These are phyloP conservation scores for Gadopsis bispinosus DNA, from an alignment of 2,797 vertebrate species.

Conservation along the genomic window DNA sequence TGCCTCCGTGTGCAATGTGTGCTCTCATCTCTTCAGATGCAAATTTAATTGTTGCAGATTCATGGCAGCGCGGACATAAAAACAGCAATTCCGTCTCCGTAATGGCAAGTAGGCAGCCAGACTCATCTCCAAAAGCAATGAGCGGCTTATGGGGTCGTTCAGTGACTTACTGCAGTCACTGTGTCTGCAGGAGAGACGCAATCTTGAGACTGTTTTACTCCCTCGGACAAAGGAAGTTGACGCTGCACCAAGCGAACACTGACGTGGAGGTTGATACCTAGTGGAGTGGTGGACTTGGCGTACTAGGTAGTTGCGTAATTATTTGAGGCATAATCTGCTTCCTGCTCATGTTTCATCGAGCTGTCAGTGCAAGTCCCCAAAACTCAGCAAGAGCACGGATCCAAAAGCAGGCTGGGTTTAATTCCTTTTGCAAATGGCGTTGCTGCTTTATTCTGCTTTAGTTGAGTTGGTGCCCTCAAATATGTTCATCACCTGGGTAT, in stretches of 20 bases:
- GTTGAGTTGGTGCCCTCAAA: conserved; percentile 8
- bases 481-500: conserved; percentile 10
- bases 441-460: conserved; percentile 23
- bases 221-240: conserved; percentile 71
- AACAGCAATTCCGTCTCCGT: conserved; percentile 41
- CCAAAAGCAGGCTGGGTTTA: not conserved
- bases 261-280: conserved; percentile 56
- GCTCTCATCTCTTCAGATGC: conserved; percentile 52
- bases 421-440: not conserved
- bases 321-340: conserved; percentile 67
- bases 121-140: conserved; percentile 52
- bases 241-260: conserved; percentile 61
- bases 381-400: conserved; percentile 28
- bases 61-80: conserved; percentile 52
- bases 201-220: conserved; percentile 43
- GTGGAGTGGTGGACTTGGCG: conserved; percentile 42
- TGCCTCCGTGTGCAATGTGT: conserved; percentile 46
- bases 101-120: conserved; percentile 42
- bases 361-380: conserved; percentile 15
- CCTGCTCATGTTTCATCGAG: conserved; percentile 59
- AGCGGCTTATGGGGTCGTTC: conserved; percentile 49
- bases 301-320: conserved; percentile 70
- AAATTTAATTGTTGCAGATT: conserved; percentile 62
- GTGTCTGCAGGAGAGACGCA: conserved; percentile 59
- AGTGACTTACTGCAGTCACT: conserved; percentile 59